Percentiles rank a stretch among this genome's conserved stretches.
These are phyloP conservation scores for Caiman crocodilus DNA, from an alignment of 2,797 vertebrate species.

Conservation along the genomic window DNA sequence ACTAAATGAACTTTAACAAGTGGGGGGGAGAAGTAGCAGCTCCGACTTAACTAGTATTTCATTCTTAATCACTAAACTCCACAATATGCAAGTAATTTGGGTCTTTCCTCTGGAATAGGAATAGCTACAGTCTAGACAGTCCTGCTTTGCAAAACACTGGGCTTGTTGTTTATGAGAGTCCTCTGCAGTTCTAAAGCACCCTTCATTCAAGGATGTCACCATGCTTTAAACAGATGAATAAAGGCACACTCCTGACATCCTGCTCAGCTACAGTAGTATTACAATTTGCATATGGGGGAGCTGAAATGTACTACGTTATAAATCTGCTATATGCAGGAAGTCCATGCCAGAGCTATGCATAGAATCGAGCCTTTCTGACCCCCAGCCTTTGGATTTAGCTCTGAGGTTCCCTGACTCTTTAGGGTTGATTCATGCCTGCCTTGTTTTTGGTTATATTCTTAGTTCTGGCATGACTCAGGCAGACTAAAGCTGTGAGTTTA, in stretches of 20 bases:
- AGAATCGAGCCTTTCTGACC: slow-evolving; percentile 26
- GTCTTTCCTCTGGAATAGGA: background rate
- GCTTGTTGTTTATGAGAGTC: background rate
- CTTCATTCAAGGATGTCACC: background rate
- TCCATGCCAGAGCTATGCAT: background rate
- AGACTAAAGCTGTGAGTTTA: background rate
- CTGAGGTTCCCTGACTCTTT: slow-evolving; percentile 4
- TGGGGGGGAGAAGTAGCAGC: background rate
- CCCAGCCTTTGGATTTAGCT: background rate
- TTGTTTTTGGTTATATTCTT: background rate
- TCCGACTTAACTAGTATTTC: background rate
- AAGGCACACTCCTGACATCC: slow-evolving; percentile 34
- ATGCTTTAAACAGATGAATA: background rate
- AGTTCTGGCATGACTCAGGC: background rate
- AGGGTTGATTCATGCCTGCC: background rate
- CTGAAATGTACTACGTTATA: background rate
- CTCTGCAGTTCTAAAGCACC: background rate
- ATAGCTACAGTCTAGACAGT: background rate
- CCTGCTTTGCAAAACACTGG: background rate
- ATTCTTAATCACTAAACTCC: background rate
- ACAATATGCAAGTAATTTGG: background rate
- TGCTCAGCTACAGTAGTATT: background rate
- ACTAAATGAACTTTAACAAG: background rate
- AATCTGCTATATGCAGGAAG: slow-evolving; percentile 8
- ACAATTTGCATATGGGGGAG: slow-evolving; percentile 11